Conservation (phyloP, 2,888 invertebrate genomes). For the Nemurella pictetii region DNA sequence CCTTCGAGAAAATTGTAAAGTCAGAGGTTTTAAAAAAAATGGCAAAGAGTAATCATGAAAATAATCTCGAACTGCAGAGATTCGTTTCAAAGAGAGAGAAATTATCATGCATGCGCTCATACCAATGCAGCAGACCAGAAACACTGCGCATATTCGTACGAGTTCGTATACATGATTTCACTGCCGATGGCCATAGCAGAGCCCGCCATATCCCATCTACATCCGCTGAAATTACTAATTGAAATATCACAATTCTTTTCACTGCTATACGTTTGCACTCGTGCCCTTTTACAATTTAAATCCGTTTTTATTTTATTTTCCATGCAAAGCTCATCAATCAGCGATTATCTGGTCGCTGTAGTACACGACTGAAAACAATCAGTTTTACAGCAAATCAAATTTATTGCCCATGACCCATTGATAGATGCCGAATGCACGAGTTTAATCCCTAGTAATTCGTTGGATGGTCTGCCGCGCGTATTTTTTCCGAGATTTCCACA, state of each 20-base stretch:
- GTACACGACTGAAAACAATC: background rate
- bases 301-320: background rate
- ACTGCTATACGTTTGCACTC: background rate
- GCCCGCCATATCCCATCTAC: background rate
- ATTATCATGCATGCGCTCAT: background rate
- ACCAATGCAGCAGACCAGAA: background rate
- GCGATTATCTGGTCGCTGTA: background rate
- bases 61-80: background rate
- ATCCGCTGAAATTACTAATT: background rate
- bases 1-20: background rate
- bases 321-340: background rate
- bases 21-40: background rate
- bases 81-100: background rate
- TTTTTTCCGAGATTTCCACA: background rate
- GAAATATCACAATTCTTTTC: background rate
- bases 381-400: background rate
- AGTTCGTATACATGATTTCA: background rate
- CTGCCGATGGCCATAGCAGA: background rate
- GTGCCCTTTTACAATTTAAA: background rate
- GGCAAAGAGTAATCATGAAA: background rate
- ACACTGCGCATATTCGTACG: background rate
- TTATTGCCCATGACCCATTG: background rate
- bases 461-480: background rate
- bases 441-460: background rate
- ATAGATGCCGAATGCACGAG: background rate